Percentiles rank a stretch among this genome's conserved stretches.
These are phyloP conservation scores for Apotomis betuletana DNA, from an alignment of 2,888 invertebrate species.

Conservation along the genomic window DNA sequence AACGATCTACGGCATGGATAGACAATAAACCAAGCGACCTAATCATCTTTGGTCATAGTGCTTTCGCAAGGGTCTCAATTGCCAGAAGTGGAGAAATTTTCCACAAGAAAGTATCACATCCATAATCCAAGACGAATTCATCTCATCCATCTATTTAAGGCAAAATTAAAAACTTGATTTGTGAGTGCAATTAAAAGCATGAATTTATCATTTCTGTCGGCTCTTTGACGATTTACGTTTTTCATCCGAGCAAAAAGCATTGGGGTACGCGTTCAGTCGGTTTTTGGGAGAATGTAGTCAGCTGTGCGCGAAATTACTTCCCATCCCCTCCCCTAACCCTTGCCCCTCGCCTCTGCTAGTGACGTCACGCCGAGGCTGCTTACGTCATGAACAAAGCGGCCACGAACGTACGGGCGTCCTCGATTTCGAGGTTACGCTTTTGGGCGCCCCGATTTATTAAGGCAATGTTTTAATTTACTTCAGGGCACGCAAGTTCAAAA, in stretches of 20 bases:
- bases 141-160: neutral
- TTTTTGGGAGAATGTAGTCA: conserved; percentile 69
- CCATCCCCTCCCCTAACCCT: conserved; percentile 54
- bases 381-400: conserved; percentile 75
- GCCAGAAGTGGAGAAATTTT: too few species aligned
- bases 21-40: too few species aligned
- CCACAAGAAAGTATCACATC: too few species aligned
- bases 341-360: conserved; percentile 57
- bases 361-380: conserved; percentile 74
- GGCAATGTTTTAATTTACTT: conserved; percentile 37
- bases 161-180: conserved; percentile 3
- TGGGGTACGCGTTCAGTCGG: conserved; percentile 50
- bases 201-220: conserved; percentile 30
- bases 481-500: conserved; percentile 26
- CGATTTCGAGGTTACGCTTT: conserved; percentile 66
- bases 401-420: conserved; percentile 71
- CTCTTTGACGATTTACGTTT: conserved; percentile 42
- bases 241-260: conserved; percentile 42
- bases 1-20: too few species aligned
- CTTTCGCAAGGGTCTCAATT: too few species aligned
- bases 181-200: conserved; percentile 21
- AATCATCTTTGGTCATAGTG: too few species aligned
- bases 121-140: neutral
- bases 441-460: conserved; percentile 37
- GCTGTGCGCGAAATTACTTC: conserved; percentile 75